phyloP scores from a whole-genome alignment of 2,113 vertebrate species.

The Ursus arctos region DNA sequence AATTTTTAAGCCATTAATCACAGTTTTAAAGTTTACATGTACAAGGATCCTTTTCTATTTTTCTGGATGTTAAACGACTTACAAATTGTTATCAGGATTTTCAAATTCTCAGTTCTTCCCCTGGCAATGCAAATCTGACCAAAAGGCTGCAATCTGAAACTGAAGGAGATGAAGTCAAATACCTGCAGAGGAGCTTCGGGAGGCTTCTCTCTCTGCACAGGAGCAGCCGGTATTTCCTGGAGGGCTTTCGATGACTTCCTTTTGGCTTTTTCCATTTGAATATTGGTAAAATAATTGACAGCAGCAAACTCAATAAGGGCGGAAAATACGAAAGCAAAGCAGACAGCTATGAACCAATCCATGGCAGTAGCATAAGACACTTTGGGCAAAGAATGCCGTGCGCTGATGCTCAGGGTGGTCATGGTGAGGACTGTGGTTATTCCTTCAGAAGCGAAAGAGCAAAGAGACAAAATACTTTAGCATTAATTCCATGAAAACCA shows the following conservation, averaged over 20 bases:
- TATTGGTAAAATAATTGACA: slow-evolving; percentile 99
- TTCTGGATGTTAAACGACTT: background rate
- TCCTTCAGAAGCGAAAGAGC: slow-evolving; percentile 88
- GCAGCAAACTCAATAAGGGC: slow-evolving; percentile 99
- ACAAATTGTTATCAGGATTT: background rate
- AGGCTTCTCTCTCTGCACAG: slow-evolving; percentile 89
- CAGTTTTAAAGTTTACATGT: background rate
- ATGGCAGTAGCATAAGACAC: slow-evolving; percentile 99
- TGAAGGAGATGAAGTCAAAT: slow-evolving; percentile 66
- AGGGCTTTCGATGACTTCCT: slow-evolving; percentile 93
- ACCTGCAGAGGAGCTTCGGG: slow-evolving; percentile 92
- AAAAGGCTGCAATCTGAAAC: background rate
- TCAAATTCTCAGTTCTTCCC: background rate
- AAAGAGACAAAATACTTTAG: slow-evolving; percentile 70
- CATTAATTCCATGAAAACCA: background rate
- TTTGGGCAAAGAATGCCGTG: slow-evolving; percentile 98
- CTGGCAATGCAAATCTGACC: background rate
- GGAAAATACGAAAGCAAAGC: slow-evolving; percentile 99
- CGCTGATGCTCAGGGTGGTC: slow-evolving; percentile 99
- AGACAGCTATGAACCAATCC: slow-evolving; percentile 99
- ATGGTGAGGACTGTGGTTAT: slow-evolving; percentile 99
- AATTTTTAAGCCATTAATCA: slow-evolving; percentile 16
- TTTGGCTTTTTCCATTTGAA: slow-evolving; percentile 94
- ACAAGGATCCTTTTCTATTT: background rate
- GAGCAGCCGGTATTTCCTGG: slow-evolving; percentile 89